Evolutionary conservation across 2,113 vertebrate genomes (phyloP).

Genomic region (Clarias batrachus): DNA sequence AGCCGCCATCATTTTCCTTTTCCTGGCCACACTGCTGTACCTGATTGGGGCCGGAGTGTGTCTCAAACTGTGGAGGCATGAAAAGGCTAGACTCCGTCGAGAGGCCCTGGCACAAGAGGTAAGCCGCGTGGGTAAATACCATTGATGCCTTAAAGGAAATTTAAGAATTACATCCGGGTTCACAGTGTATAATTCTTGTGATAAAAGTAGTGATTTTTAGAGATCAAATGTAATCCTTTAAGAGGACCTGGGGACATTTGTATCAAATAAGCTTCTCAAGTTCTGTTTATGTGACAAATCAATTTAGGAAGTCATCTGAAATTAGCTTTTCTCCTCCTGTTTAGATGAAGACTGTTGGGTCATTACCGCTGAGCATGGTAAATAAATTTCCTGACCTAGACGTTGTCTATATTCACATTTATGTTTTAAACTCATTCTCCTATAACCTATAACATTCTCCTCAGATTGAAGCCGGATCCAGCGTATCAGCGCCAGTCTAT

Average conservation of each 20-base stretch:
- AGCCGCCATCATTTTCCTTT: slow-evolving; percentile 87
- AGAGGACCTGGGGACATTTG: neutral
- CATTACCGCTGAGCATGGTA: slow-evolving; percentile 42
- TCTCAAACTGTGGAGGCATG: slow-evolving; percentile 90
- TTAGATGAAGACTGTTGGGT: slow-evolving; percentile 39
- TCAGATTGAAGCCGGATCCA: slow-evolving; percentile 64
- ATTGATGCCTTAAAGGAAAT: neutral
- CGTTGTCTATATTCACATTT: neutral
- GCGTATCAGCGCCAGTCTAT: slow-evolving; percentile 52
- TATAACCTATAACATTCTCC: neutral
- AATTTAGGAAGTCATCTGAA: neutral
- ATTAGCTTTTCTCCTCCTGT: neutral
- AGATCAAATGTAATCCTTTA: neutral
- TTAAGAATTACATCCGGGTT: neutral
- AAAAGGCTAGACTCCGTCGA: slow-evolving; percentile 78
- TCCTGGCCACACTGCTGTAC: slow-evolving; percentile 82
- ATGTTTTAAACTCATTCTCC: neutral
- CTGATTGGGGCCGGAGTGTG: slow-evolving; percentile 80
- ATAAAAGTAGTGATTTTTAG: neutral
- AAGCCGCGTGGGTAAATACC: slow-evolving; percentile 25
- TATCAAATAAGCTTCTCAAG: neutral
- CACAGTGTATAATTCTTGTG: neutral
- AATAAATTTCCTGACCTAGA: neutral
- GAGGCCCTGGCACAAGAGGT: slow-evolving; percentile 80
- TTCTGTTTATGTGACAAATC: neutral